Percentiles rank a stretch among this genome's conserved stretches.
Evolutionary conservation across 2,888 invertebrate genomes (phyloP).

Genomic region (Mactromeris polynyma): DNA sequence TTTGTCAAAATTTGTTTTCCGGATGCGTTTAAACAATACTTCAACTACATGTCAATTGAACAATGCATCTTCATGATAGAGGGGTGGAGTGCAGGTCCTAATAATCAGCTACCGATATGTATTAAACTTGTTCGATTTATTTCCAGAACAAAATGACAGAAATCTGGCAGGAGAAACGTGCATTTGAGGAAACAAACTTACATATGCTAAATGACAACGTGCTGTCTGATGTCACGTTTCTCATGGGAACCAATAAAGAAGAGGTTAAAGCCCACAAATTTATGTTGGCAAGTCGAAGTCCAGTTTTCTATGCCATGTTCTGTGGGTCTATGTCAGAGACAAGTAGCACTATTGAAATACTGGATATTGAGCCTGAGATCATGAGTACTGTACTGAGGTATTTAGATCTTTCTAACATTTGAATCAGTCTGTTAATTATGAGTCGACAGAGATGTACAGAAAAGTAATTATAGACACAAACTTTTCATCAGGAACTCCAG

Average conservation of each 20-base stretch:
- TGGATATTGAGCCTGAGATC: conserved; percentile 19
- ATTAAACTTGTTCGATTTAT: neutral
- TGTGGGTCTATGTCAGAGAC: conserved; percentile 37
- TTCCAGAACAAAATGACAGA: neutral
- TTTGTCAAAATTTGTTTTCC: too few species aligned
- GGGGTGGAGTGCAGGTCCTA: too few species aligned
- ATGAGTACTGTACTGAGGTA: conserved; percentile 27
- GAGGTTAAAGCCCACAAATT: conserved; percentile 22
- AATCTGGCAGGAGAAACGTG: neutral
- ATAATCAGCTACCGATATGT: too few species aligned
- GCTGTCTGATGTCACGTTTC: conserved; percentile 8
- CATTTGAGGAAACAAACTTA: conserved; percentile 17
- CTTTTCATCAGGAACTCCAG: too few species aligned
- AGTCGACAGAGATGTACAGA: too few species aligned
- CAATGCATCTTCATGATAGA: too few species aligned
- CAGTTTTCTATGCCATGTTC: conserved; percentile 38
- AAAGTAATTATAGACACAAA: too few species aligned
- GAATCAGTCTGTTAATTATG: too few species aligned
- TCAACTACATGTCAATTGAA: too few species aligned
- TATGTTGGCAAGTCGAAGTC: conserved; percentile 33
- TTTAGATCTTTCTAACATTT: neutral
- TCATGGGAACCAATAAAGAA: conserved; percentile 3
- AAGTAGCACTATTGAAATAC: neutral
- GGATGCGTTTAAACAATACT: too few species aligned
- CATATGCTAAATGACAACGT: neutral